Evolutionary conservation across 64 coral and sea anemone genomes (phyloP).

Genomic region (Cladopsammia gracilis): DNA sequence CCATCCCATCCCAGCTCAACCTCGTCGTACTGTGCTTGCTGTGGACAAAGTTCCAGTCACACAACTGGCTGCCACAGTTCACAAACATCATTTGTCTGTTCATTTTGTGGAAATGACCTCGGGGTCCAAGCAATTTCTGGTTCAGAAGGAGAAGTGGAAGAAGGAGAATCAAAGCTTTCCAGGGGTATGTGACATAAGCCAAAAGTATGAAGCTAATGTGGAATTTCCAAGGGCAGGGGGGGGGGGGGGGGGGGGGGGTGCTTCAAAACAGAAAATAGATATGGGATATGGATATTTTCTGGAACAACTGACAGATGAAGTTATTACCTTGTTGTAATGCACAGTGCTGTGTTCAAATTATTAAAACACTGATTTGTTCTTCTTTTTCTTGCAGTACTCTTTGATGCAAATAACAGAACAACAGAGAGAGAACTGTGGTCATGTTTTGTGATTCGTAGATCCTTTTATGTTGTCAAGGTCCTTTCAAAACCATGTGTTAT

Average conservation of each 20-base stretch:
- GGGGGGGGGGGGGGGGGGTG: too few relatives aligned
- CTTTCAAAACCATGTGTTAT: slow-evolving; percentile 75
- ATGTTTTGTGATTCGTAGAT: slow-evolving; percentile 74
- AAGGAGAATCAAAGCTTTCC: slow-evolving; percentile 81
- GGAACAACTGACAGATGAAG: too few relatives aligned
- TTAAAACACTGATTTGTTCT: background rate
- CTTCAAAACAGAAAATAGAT: too few relatives aligned
- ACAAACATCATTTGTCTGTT: slow-evolving; percentile 40
- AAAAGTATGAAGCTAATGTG: too few relatives aligned
- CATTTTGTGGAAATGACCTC: slow-evolving; percentile 12
- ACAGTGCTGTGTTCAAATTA: background rate
- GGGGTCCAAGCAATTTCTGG: slow-evolving; percentile 48
- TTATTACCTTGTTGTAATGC: background rate
- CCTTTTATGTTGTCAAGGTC: slow-evolving; percentile 50
- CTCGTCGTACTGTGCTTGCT: background rate
- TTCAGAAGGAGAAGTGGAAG: slow-evolving; percentile 33
- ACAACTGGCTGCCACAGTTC: slow-evolving; percentile 49
- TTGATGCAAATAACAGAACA: slow-evolving; percentile 42
- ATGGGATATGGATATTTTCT: too few relatives aligned
- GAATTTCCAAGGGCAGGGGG: too few relatives aligned
- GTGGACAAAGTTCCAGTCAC: background rate
- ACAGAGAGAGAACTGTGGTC: slow-evolving; percentile 91
- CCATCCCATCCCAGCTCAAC: background rate
- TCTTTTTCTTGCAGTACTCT: slow-evolving; percentile 43
- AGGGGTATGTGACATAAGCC: slow-evolving; percentile 47